Conservation (phyloP, 2,113 vertebrate species). For the Alethe castanea region DNA sequence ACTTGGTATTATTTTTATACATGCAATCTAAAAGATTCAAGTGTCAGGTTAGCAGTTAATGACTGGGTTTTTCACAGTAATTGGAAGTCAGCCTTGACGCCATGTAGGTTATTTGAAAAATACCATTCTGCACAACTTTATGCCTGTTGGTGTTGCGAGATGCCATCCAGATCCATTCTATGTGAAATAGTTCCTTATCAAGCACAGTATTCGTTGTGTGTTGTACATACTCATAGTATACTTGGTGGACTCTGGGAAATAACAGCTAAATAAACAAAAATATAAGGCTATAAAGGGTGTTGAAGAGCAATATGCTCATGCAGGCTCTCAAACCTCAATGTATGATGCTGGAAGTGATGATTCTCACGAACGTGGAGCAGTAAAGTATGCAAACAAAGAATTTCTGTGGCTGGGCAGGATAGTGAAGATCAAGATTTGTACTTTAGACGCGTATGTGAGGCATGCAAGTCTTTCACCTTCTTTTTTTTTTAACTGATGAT, state of each 20-base stretch:
- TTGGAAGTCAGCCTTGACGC: background rate
- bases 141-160: background rate
- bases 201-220: background rate
- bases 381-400: background rate
- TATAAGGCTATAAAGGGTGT: background rate
- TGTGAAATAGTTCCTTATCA: background rate
- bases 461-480: background rate
- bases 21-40: background rate
- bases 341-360: background rate
- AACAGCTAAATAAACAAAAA: background rate
- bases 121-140: background rate
- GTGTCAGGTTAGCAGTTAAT: background rate
- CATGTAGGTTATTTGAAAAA: background rate
- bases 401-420: background rate
- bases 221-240: accelerated
- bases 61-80: background rate
- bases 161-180: background rate
- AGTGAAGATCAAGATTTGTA: background rate
- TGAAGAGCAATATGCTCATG: background rate
- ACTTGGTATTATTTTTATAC: background rate
- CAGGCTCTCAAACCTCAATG: background rate
- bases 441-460: no score
- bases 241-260: background rate
- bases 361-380: background rate
- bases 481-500: background rate